Base-by-base conservation (phyloP, 2,888 invertebrate species). In the Lasius platythorax region DNA sequence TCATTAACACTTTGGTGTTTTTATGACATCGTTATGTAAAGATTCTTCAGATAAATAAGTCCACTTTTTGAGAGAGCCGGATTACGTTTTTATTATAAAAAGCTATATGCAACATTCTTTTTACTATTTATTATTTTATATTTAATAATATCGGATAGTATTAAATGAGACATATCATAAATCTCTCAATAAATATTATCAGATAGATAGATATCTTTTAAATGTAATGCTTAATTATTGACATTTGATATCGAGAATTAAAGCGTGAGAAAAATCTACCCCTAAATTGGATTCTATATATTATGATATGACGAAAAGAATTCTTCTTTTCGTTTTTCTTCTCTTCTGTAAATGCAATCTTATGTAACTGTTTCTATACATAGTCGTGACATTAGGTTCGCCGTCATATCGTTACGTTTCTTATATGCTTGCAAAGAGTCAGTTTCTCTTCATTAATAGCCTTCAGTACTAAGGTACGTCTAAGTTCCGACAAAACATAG, bases 341-440 rank as follows among this genome's bases (percentile, higher is more conserved):
- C 23, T 53, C 6, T 53, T 53, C 6, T 33, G 28, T 70, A 15
- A 43, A 70, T 33, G n/a, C 33, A 33, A 70, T 53, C 50, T 70
- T 70, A 53, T 70, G 53, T 70, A 72, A 28, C 23, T 2, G n/a
- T 68, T 53, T 75, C 46, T 64, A 75, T 61, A 53, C 12, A 58
- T 63, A 75, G 23, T 75, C 12, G 5, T 56, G 43, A 78, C 68
- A 43, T 68, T 70, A 53, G 4, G 50, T 53, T 70, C 46, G n/a
- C 5, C 11, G 28, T 78, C 2, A 68, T 30, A 78, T 40, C 56
- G 56, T 68, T 43, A 23, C 28, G 18, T 68, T 40, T 68, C 30
- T 68, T 78, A 30, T 37, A 43, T 12, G n/a, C 3, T 78, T 43
- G 28, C n/a, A 23, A 30, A 79, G 6, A 43, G 8, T 70, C 58